phyloP scores from a whole-genome alignment of 2,888 invertebrate species.

The Mesoligia furuncula region DNA sequence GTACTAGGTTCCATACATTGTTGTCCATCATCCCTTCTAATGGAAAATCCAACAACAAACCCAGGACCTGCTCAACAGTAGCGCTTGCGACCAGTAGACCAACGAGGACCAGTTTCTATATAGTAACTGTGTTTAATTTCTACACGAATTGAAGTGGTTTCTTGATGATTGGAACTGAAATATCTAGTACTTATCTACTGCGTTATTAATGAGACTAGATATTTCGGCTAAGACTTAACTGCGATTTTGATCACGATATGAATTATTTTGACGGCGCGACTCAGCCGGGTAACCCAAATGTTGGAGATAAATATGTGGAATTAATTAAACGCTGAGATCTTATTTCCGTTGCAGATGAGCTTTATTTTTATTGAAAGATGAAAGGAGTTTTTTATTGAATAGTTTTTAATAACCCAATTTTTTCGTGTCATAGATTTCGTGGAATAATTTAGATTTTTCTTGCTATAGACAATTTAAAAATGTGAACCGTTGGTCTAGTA shows the following conservation, averaged over 20 bases:
- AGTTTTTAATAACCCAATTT: slow-evolving; percentile 23
- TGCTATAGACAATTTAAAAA: no score
- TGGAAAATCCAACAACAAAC: neutral
- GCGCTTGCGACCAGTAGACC: neutral
- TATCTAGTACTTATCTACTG: neutral
- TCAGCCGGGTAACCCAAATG: slow-evolving; percentile 33
- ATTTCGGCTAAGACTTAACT: slow-evolving; percentile 15
- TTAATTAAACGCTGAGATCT: slow-evolving; percentile 48
- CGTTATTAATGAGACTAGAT: slow-evolving; percentile 21
- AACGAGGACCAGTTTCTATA: neutral
- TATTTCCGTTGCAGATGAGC: slow-evolving; percentile 35
- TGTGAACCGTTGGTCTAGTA: no score
- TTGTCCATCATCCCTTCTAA: no score
- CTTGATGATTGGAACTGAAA: neutral
- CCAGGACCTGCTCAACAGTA: neutral
- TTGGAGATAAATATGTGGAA: slow-evolving; percentile 17
- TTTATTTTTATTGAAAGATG: slow-evolving; percentile 39
- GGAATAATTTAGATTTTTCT: neutral
- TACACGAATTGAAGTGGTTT: neutral
- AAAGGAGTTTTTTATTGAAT: slow-evolving; percentile 25
- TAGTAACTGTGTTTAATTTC: neutral
- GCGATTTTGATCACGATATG: slow-evolving; percentile 44
- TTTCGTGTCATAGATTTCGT: neutral
- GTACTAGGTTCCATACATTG: no score
- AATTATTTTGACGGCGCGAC: slow-evolving; percentile 38